Conservation (phyloP, 1,140 invertebrate genomes). For the Drosophila murphyi region DNA sequence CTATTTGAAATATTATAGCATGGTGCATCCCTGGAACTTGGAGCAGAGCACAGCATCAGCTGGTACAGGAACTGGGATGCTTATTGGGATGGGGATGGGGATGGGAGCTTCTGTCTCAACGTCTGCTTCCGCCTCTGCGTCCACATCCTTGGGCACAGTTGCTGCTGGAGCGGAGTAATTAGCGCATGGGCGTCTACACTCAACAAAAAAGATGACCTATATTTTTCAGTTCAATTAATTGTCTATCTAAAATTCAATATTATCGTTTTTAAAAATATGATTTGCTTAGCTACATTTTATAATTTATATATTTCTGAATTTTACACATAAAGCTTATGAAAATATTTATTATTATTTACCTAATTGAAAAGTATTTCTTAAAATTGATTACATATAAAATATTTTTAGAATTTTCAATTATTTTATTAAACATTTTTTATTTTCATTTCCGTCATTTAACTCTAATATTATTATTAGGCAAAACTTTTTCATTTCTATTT, state of each 20-base stretch:
- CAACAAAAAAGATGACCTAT: background rate
- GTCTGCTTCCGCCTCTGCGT: background rate
- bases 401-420: too few relatives aligned
- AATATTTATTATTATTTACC: too few relatives aligned
- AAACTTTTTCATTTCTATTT: too few relatives aligned
- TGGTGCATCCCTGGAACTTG: slow-evolving; percentile 82
- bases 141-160: slow-evolving; percentile 21
- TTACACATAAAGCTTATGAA: too few relatives aligned
- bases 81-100: background rate
- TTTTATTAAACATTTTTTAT: background rate
- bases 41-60: slow-evolving; percentile 50
- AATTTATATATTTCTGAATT: too few relatives aligned
- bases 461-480: background rate
- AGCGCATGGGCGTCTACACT: background rate
- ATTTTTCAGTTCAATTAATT: too few relatives aligned
- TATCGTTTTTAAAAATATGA: too few relatives aligned
- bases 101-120: background rate
- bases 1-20: slow-evolving; percentile 86
- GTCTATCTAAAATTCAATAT: too few relatives aligned
- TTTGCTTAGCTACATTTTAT: too few relatives aligned
- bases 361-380: too few relatives aligned
- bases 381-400: too few relatives aligned
- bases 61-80: background rate
- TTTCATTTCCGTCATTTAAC: background rate
- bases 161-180: slow-evolving; percentile 12